phyloP scores from a whole-genome alignment of 2,113 vertebrate genomes.

The Silurus glanis region DNA sequence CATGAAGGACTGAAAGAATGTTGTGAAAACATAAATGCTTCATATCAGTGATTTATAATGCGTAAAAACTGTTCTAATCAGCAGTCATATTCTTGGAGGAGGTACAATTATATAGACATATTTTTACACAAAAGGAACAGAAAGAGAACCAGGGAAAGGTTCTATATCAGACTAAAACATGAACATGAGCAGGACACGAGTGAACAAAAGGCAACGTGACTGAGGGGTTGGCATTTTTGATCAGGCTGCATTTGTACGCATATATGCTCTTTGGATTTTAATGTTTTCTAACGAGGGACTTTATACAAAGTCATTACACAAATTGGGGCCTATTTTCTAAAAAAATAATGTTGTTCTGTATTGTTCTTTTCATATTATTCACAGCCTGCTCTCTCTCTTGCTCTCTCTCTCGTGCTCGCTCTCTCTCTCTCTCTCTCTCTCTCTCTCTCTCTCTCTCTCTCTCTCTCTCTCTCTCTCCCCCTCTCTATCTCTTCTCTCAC shows the following conservation, averaged over 20 bases:
- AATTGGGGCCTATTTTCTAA: slow-evolving; percentile 15
- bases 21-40: neutral
- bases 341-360: slow-evolving; percentile 28
- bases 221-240: slow-evolving; percentile 7
- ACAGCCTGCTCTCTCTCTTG: slow-evolving; percentile 34
- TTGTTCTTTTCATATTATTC: slow-evolving; percentile 36
- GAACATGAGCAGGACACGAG: slow-evolving; percentile 14
- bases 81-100: slow-evolving; percentile 3
- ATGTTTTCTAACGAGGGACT: neutral
- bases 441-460: too few relatives aligned
- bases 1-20: neutral
- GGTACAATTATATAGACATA: slow-evolving; percentile 1
- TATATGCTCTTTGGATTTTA: slow-evolving; percentile 1
- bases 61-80: neutral
- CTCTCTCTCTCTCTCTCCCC: neutral
- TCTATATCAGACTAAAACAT: slow-evolving; percentile 9
- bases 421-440: too few relatives aligned
- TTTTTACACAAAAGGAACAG: slow-evolving; percentile 13
- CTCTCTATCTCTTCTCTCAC: slow-evolving; percentile 37
- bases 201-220: slow-evolving; percentile 22
- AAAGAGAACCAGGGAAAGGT: slow-evolving; percentile 2
- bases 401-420: too few relatives aligned
- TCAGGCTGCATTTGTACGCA: neutral
- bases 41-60: slow-evolving; percentile 7
- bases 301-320: slow-evolving; percentile 1